These are phyloP conservation scores for Euzophera pinguis DNA, from an alignment of 2,888 invertebrate species.

Conservation along the genomic window DNA sequence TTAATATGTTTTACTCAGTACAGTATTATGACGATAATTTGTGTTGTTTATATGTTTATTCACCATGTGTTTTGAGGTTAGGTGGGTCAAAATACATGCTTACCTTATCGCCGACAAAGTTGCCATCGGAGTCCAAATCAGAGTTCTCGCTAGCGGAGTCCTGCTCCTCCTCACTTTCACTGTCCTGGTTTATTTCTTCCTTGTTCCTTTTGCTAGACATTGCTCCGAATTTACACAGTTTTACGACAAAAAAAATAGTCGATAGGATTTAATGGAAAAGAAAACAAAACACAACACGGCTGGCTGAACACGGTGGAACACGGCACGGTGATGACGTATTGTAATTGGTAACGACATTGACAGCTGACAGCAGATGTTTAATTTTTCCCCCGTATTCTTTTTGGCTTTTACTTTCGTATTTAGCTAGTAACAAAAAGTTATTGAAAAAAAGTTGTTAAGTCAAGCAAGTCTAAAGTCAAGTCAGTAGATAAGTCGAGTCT, in stretches of 20 bases:
- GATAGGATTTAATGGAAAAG: background rate
- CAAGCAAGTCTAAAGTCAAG: too few relatives aligned
- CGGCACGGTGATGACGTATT: too few relatives aligned
- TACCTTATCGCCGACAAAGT: constrained; percentile 80
- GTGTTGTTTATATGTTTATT: background rate
- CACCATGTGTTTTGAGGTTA: constrained; percentile 68
- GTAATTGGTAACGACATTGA: too few relatives aligned
- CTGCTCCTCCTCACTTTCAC: constrained; percentile 68
- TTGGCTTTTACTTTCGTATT: too few relatives aligned
- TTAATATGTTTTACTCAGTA: too few relatives aligned
- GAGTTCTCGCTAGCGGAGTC: constrained; percentile 65
- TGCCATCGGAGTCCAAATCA: constrained; percentile 71
- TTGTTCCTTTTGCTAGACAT: constrained; percentile 73
- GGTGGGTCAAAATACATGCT: constrained; percentile 23
- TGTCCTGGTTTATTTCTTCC: constrained; percentile 55
- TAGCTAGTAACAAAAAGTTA: too few relatives aligned
- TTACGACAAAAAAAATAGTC: background rate
- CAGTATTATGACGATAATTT: background rate
- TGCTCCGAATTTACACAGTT: constrained; percentile 24
- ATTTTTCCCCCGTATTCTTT: too few relatives aligned
- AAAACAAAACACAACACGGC: background rate
- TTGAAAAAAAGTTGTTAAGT: too few relatives aligned
- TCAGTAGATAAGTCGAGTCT: too few relatives aligned
- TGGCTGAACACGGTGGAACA: too few relatives aligned
- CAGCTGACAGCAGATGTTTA: too few relatives aligned